Base-by-base conservation (phyloP, 2,888 invertebrate genomes). In the Hecatera dysodea region DNA sequence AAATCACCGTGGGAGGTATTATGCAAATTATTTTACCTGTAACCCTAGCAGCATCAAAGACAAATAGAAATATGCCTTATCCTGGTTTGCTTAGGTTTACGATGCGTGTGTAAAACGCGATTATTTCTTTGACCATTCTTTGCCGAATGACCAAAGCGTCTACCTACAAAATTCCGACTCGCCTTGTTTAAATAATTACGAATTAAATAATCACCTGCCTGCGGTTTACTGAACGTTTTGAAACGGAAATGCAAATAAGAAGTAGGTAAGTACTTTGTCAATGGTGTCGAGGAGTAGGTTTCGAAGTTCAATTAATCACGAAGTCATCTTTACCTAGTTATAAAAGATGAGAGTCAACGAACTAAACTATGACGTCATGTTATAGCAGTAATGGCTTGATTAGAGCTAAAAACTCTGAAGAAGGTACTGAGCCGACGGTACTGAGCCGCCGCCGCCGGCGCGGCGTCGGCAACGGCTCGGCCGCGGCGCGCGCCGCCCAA, bases 21-120 rank as follows among this genome's bases (percentile, higher is more conserved):
- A 95, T 96, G 96, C 95, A 95, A 96, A 96, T 95, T 86, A 89
- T 73, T 90, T 90, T 96, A 96, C 96, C 96, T 96, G 96, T 94
- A 93, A 89, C 90, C 90, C 90, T 89, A 87, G 87, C 88, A 90
- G 90, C 88, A 89, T 87, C 90, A 87, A 92, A 93, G 87, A 85
- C 91, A 95, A 95, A 95, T 86, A 94, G 86, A 85, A 89, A 88
- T 87, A 86, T 84, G 90, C 91, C 92, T 92, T 92, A 92, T 90
- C 91, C 90, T 89, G 72, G 94, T 95, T 96, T 96, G 91, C 93
- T 95, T 92, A 94, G 94, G 92, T 96, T 96, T 96, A 96, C 81
- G 95, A 93, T 85, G 87, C 91, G 93, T 90, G 90, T 94, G 94
- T 96, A 95, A 95, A 94, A 88, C 89, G 90, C 90, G 92, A 94